These are phyloP conservation scores for Tachina lurida DNA, from an alignment of 2,888 invertebrate genomes.

Conservation along the genomic window DNA sequence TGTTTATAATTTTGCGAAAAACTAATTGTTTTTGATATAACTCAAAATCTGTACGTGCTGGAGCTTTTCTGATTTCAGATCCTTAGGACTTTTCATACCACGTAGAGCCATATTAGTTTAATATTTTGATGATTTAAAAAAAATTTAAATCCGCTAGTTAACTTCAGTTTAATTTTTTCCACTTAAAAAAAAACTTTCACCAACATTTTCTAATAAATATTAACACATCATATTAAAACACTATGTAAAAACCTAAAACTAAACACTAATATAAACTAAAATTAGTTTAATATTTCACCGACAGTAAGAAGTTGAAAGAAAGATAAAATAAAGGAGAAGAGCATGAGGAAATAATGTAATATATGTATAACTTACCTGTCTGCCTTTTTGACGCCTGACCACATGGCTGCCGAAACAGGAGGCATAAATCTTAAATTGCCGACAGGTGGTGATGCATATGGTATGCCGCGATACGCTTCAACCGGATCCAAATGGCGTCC, in stretches of 20 bases:
- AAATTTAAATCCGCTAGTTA: too few relatives aligned
- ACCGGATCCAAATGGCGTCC: constrained; percentile 93
- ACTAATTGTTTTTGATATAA: too few relatives aligned
- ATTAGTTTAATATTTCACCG: background rate
- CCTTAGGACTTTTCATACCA: too few relatives aligned
- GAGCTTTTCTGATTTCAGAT: too few relatives aligned
- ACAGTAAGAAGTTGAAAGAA: background rate
- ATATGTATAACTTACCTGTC: constrained; percentile 84
- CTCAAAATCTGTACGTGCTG: too few relatives aligned
- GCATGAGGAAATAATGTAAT: background rate
- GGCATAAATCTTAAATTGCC: constrained; percentile 97
- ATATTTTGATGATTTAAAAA: too few relatives aligned
- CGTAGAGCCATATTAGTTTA: too few relatives aligned
- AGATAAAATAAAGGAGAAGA: background rate
- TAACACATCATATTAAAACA: background rate
- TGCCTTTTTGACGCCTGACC: constrained; percentile 94
- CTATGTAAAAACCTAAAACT: background rate
- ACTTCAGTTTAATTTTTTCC: too few relatives aligned
- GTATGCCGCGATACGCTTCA: constrained; percentile 96
- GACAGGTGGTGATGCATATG: constrained; percentile 96
- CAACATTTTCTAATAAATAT: background rate
- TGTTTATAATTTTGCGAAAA: too few relatives aligned
- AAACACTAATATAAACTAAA: background rate
- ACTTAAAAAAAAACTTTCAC: too few relatives aligned
- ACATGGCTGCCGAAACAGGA: constrained; percentile 95